A percentile compares a stretch with the other conserved stretches of the same genome.
Conservation (phyloP, 2,888 invertebrate genomes). For the Macropis europaea region DNA sequence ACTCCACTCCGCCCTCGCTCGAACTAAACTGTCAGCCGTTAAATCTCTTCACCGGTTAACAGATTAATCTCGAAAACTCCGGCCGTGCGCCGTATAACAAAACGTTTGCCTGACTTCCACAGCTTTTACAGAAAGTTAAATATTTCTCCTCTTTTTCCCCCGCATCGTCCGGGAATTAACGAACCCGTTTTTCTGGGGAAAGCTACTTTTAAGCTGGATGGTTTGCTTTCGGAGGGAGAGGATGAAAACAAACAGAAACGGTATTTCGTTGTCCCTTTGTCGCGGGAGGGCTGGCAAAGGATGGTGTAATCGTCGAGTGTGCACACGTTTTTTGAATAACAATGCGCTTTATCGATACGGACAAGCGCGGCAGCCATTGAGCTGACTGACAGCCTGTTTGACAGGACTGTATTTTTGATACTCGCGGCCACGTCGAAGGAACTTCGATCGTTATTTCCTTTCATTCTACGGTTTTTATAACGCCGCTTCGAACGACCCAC, state of each 20-base stretch:
- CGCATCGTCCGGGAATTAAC: too few species aligned
- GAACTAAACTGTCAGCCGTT: too few species aligned
- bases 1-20: too few species aligned
- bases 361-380: not conserved
- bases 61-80: too few species aligned
- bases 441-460: not conserved
- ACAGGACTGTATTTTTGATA: slow-evolving; percentile 11
- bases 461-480: too few species aligned
- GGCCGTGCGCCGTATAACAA: not conserved
- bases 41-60: too few species aligned
- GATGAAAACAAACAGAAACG: slow-evolving; percentile 1
- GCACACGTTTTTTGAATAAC: not conserved
- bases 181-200: not conserved
- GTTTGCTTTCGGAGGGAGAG: not conserved
- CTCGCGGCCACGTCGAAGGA: slow-evolving; percentile 2
- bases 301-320: not conserved
- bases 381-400: slow-evolving; percentile 18
- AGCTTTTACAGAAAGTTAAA: not conserved
- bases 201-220: not conserved
- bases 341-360: not conserved
- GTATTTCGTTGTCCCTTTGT: not conserved
- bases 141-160: not conserved
- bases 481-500: too few species aligned
- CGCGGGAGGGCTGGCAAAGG: not conserved
- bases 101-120: not conserved